Base-by-base conservation (phyloP, 53 echinoderm and acorn worm species). In the Astropecten irregularis region DNA sequence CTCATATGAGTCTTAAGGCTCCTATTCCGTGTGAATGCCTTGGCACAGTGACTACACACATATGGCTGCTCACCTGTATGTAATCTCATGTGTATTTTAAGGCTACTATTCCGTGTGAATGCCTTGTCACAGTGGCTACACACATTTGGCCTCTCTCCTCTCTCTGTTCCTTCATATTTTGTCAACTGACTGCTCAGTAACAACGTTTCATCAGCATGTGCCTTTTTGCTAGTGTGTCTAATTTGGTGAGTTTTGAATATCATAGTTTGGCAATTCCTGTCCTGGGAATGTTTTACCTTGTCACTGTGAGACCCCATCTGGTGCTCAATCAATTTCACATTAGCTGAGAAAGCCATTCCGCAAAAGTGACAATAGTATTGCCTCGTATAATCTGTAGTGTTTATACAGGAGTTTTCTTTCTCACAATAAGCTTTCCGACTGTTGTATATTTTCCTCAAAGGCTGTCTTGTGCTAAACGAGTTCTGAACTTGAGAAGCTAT, bases 401-500 rank as follows among this genome's bases (percentile, higher is more conserved):
- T 8, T 3, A 13, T 2, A 19, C n/a, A 0, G 9, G 15, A 0
- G 65, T 19, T 7, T 18, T 64, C 37, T 4, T 13, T 3, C 5
- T 5, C 29, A 58, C 5, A 3, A 1, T 20, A n/a, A 35, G 6
- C 1, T 64, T 64, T 34, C 21, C n/a, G 65, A 4, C 37, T 35
- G 14, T 3, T 11, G 28, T 2, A 36, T 18, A n/a, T 37, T 37
- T 22, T 16, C 33, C 71, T 51, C 19, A 52, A 52, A 0, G 34
- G n/a, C n/a, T n/a, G n/a, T 32, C 20, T 19, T 51, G 4, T 52
- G 31, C 51, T 52, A 36, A 71, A 42, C 11, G 71, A 71, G 52
- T 51, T 48, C 30, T 71, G 51, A 9, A 71, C n/a, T 21, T 71
- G 71, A 4, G 71, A 71, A 15, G 71, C 71, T 26, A 71, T 52